phyloP scores from a whole-genome alignment of 2,888 invertebrate genomes.

The Dryobota labecula region DNA sequence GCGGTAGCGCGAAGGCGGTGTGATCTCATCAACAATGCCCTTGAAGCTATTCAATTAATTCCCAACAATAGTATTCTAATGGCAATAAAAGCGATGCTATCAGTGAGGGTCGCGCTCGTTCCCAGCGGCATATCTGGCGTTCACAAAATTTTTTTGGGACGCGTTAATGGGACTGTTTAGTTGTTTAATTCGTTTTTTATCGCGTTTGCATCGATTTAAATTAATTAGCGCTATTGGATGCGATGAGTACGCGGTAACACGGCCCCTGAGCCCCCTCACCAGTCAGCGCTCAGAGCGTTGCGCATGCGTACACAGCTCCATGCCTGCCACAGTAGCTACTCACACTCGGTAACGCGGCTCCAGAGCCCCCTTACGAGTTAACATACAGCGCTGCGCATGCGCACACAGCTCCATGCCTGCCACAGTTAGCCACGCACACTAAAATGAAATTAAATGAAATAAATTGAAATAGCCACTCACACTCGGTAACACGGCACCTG shows the following conservation, averaged over 20 bases:
- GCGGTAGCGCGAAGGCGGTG: neutral
- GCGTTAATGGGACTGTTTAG: constrained; percentile 49
- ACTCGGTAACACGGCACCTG: too few relatives aligned
- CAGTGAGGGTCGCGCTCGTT: constrained; percentile 25
- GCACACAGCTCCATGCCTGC: too few relatives aligned
- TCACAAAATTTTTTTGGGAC: constrained; percentile 55
- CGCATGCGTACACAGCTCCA: neutral
- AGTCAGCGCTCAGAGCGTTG: neutral
- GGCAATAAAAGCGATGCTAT: constrained; percentile 58
- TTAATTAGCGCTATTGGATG: constrained; percentile 46
- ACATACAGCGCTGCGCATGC: too few relatives aligned
- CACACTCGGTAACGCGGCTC: too few relatives aligned
- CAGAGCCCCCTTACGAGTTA: too few relatives aligned
- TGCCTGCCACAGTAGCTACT: neutral
- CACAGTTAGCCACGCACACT: too few relatives aligned
- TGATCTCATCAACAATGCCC: constrained; percentile 37
- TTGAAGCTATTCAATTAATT: constrained; percentile 54
- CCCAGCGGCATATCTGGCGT: constrained; percentile 45
- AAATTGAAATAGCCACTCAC: too few relatives aligned
- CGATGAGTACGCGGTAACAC: constrained; percentile 12
- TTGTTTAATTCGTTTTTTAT: constrained; percentile 50
- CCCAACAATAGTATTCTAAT: constrained; percentile 53
- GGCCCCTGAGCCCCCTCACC: neutral
- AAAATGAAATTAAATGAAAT: too few relatives aligned
- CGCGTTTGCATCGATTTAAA: constrained; percentile 52